Evolutionary conservation across 1,140 invertebrate genomes (phyloP).

Genomic region (Lucilia cuprina): DNA sequence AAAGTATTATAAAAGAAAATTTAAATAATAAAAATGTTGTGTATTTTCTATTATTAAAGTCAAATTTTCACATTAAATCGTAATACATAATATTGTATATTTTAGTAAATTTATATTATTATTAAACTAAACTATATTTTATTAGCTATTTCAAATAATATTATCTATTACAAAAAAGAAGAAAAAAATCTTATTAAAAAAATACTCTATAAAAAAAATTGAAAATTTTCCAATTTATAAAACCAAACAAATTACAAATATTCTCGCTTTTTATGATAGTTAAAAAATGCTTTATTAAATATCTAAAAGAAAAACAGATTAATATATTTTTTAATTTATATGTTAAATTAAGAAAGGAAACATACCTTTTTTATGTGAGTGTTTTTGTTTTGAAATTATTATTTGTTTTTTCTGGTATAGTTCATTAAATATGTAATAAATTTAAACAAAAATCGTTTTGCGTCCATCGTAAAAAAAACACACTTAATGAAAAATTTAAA

Average conservation of each 20-base stretch:
- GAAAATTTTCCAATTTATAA: not conserved
- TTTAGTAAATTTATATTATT: constrained; percentile 5
- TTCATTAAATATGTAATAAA: not conserved
- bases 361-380: not conserved
- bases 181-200: not conserved
- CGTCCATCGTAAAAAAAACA: not conserved
- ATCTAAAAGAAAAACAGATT: not conserved
- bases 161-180: not conserved
- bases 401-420: not conserved
- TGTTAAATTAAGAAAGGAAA: not conserved
- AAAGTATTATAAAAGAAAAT: not conserved
- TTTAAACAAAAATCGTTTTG: not conserved
- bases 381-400: not conserved
- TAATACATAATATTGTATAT: not conserved
- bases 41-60: constrained; percentile 14
- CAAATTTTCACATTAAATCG: not conserved
- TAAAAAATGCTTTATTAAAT: not conserved
- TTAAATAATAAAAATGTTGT: constrained; percentile 8
- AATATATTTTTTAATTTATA: not conserved
- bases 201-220: not conserved
- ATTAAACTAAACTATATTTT: not conserved
- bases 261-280: not conserved
- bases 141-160: not conserved
- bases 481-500: not conserved
- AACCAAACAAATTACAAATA: not conserved